Conservation (phyloP, 2,888 invertebrate genomes). For the Acanthopleura granulata region DNA sequence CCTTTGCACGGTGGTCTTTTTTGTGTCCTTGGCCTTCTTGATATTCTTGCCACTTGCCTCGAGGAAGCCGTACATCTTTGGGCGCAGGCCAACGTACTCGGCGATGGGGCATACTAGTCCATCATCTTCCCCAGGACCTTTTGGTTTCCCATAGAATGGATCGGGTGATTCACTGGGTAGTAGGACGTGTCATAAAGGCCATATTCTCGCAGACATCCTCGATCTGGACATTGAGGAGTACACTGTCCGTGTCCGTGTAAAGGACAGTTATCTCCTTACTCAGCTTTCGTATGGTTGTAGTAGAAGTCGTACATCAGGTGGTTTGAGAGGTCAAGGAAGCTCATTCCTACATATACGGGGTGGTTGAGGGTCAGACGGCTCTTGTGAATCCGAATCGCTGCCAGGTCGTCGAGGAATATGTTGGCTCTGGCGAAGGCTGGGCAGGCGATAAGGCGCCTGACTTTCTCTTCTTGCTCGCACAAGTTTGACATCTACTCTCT, state of each 20-base stretch:
- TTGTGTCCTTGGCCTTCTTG: conserved; percentile 28
- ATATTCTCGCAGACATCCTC: not conserved
- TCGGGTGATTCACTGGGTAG: not conserved
- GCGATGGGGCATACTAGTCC: not conserved
- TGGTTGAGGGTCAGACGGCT: conserved; percentile 54
- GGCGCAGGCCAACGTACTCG: not conserved
- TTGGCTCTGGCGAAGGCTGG: conserved; percentile 17
- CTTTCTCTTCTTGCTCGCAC: conserved; percentile 45
- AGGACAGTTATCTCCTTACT: conserved; percentile 33
- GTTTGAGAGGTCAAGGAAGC: conserved; percentile 68
- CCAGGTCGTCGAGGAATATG: conserved; percentile 63
- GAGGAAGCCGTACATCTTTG: conserved; percentile 17
- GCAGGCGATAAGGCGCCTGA: conserved; percentile 40
- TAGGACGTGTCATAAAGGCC: not conserved
- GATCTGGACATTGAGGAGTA: not conserved
- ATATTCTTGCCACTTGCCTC: conserved; percentile 9
- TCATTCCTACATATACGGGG: conserved; percentile 68
- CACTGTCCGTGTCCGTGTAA: conserved; percentile 54
- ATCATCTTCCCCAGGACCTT: not conserved
- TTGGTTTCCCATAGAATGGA: not conserved
- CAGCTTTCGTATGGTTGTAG: conserved; percentile 43
- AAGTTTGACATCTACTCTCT: conserved; percentile 55
- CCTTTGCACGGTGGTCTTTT: conserved; percentile 21
- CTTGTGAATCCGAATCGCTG: conserved; percentile 49
- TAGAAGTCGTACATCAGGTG: conserved; percentile 65